phyloP scores from a whole-genome alignment of 2,888 invertebrate species.

The Polydrusus cervinus region DNA sequence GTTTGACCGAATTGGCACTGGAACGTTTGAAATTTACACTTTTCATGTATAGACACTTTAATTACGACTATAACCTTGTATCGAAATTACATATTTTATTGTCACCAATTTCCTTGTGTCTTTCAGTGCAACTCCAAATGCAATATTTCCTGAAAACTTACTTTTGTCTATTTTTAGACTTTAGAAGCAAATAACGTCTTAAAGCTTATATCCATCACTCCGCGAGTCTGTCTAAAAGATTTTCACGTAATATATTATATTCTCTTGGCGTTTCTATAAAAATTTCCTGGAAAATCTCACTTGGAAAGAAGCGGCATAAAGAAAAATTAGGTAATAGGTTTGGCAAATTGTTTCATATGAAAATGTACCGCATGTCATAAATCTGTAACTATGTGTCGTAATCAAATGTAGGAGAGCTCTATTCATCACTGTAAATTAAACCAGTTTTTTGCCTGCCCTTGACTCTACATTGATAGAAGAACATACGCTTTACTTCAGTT shows the following conservation, averaged over 20 bases:
- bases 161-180: slow-evolving; percentile 28
- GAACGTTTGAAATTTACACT: too few relatives aligned
- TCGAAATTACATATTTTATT: too few relatives aligned
- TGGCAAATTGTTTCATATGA: slow-evolving; percentile 25
- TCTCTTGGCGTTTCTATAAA: slow-evolving; percentile 34
- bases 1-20: too few relatives aligned
- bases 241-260: slow-evolving; percentile 41
- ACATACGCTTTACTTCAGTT: too few relatives aligned
- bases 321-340: slow-evolving; percentile 28
- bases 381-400: too few relatives aligned
- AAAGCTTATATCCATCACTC: slow-evolving; percentile 40
- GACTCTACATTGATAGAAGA: too few relatives aligned
- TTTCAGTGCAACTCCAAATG: not conserved
- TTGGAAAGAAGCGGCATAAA: slow-evolving; percentile 17
- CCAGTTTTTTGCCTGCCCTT: too few relatives aligned
- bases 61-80: too few relatives aligned
- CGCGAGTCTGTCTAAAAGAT: slow-evolving; percentile 37
- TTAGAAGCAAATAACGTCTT: slow-evolving; percentile 34
- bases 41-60: too few relatives aligned
- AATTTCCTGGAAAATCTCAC: slow-evolving; percentile 18
- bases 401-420: too few relatives aligned
- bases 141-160: slow-evolving; percentile 31
- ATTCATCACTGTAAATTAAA: too few relatives aligned
- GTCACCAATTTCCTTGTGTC: not conserved
- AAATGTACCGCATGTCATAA: slow-evolving; percentile 4